phyloP scores from a whole-genome alignment of 2,888 invertebrate species.

The Drosophila prostipennis region DNA sequence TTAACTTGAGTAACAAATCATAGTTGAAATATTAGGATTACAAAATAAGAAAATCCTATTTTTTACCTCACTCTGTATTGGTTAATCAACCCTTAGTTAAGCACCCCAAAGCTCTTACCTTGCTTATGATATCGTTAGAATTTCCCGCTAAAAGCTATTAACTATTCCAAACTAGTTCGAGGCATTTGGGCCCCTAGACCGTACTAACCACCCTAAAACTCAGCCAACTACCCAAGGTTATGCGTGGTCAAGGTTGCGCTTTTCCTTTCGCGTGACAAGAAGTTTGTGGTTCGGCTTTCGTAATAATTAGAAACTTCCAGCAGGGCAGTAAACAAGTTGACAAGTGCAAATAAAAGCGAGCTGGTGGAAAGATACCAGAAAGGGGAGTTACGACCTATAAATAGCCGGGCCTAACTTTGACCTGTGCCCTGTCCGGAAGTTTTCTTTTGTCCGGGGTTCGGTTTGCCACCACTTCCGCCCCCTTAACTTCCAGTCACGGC shows the following conservation, averaged over 20 bases:
- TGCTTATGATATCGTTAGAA: not conserved
- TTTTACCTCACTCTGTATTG: not conserved
- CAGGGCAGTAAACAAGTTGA: conserved; percentile 48
- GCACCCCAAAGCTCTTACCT: no score
- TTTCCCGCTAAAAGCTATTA: not conserved
- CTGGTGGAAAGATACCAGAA: conserved; percentile 30
- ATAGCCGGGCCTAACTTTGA: conserved; percentile 18
- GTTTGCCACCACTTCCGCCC: not conserved
- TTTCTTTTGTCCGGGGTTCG: conserved; percentile 6
- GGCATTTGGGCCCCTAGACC: conserved; percentile 1
- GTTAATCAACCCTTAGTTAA: not conserved
- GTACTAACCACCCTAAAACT: not conserved
- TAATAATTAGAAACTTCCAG: conserved; percentile 46
- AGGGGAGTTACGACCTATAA: conserved; percentile 12
- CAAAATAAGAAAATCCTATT: not conserved
- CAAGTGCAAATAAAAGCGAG: conserved; percentile 43
- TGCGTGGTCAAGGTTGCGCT: conserved; percentile 52
- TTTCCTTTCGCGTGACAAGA: conserved; percentile 48
- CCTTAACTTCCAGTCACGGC: conserved; percentile 18
- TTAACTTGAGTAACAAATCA: no score
- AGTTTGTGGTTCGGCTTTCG: conserved; percentile 33
- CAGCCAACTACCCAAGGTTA: conserved; percentile 39
- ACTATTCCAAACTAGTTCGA: conserved; percentile 14
- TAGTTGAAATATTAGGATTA: no score
- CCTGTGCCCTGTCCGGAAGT: conserved; percentile 29